Base-by-base conservation (phyloP, 2,888 invertebrate species). In the Pyrrhia umbra region DNA sequence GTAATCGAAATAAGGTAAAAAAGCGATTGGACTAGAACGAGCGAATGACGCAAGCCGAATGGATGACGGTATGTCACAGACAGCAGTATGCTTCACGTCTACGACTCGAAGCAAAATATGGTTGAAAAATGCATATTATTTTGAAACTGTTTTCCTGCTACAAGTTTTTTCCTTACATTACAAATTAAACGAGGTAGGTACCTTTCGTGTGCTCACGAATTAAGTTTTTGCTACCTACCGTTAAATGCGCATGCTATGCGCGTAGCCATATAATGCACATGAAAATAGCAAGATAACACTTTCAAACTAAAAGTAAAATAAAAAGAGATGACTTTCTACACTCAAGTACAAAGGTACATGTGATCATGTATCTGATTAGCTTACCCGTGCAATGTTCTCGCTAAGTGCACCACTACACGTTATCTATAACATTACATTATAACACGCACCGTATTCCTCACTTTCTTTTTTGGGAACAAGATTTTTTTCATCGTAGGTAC, bases 401-500 rank as follows among this genome's bases (percentile, higher is more conserved):
- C 77, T 80, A 83, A 79, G 83, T 84, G 88, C 83, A 80, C 77
- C 78, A 80, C 85, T 88, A 87, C 82, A 85, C 81, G 76, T 84
- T 86, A 84, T 79, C 83, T 86, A 84, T 67, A 73, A 64, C 67
- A 77, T 81, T 73, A 79, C 74, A 71, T 74, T 75, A 72, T 71
- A 72, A 83, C 82, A 92, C 92, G 90, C 88, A 92, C 92, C 92
- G 81, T 88, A 88, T 89, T 90, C 85, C 82, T 83, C 80, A 87
- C 83, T 90, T 91, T 92, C 89, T 87, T 92, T 85, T 90, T 92
- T 71, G 83, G 82, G 77, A 89, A 90, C 78, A 84, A 83, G 68
- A 88, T 84, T 75, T 85, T 90, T 87, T 90, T 91, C 90, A 90
- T 90, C 43, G 63, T 72, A 67, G 64, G n/a, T n/a, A n/a, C n/a